Evolutionary conservation across 2,113 vertebrate species (phyloP).

Genomic region (cattle (Bos taurus)): ARS-UCD2.0 NC_037335.1:22190001-22190500

Average conservation of each 20-base stretch:
- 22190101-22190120: not conserved
- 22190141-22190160: not conserved
- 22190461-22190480: not conserved
- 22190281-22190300: not conserved
- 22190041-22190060: not conserved
- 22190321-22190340: not conserved
- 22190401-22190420: not conserved
- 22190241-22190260: not conserved
- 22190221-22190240: not conserved
- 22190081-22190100: not conserved
- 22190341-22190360: not conserved
- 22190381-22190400: not conserved
- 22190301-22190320: not conserved
- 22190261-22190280: not conserved
- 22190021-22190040: not conserved
- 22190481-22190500: not conserved
- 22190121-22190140: not conserved
- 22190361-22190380: not conserved
- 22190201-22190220: not conserved
- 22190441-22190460: not conserved
- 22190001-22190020: constrained; percentile 31
- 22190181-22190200: not conserved
- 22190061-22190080: not conserved
- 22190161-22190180: not conserved
- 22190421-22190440: not conserved